Conservation (phyloP, 1,140 invertebrate species). For the Halictus rubicundus region DNA sequence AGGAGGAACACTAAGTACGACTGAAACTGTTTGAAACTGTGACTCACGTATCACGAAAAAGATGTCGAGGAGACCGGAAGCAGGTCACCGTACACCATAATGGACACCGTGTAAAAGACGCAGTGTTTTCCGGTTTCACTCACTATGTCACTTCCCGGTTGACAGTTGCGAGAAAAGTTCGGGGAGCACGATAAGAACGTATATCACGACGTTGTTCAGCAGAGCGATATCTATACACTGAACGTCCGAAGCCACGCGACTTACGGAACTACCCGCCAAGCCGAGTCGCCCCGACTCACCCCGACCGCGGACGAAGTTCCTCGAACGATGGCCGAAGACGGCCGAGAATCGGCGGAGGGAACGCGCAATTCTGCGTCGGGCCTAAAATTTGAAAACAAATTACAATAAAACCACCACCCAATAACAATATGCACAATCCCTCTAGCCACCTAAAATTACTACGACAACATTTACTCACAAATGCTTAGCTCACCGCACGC, state of each 20-base stretch:
- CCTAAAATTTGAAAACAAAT: constrained; percentile 5
- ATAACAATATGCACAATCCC: not conserved
- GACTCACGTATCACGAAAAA: not conserved
- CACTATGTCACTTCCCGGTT: not conserved
- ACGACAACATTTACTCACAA: no score
- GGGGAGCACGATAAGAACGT: not conserved
- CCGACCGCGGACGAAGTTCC: constrained; percentile 43
- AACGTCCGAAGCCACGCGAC: constrained; percentile 50
- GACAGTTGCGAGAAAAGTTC: not conserved
- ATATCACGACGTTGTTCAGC: constrained; percentile 30
- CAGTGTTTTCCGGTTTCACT: not conserved
- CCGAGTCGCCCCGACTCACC: constrained; percentile 45
- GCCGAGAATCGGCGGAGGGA: not conserved
- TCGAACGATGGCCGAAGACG: constrained; percentile 11
- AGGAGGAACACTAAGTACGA: no score
- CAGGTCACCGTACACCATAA: not conserved
- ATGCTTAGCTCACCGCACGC: no score
- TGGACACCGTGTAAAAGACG: not conserved
- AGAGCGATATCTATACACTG: constrained; percentile 59
- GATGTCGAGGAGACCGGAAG: not conserved
- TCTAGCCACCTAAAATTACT: not conserved
- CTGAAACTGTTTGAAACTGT: not conserved
- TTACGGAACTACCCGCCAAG: constrained; percentile 66
- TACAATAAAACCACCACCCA: not conserved
- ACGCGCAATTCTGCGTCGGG: not conserved